These are phyloP conservation scores for Pangasius sanitwongsei DNA, from an alignment of 2,797 vertebrate species.

Conservation along the genomic window DNA sequence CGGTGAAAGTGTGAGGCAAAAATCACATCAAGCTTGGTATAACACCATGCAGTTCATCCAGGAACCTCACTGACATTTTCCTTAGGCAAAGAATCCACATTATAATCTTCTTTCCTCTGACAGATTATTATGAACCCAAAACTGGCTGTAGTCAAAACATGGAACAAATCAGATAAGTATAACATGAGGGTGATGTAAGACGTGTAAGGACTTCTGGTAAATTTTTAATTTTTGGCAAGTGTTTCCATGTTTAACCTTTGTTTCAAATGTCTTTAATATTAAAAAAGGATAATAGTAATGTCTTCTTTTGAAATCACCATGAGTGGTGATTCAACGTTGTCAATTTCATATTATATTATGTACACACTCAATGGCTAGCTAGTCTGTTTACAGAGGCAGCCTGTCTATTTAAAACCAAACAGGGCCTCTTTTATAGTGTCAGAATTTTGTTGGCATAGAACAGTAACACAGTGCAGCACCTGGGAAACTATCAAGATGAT, in stretches of 20 bases:
- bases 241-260: background rate
- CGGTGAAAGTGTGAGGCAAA: background rate
- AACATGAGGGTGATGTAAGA: slow-evolving; percentile 1
- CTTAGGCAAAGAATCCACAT: slow-evolving; percentile 31
- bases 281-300: background rate
- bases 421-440: slow-evolving; percentile 16
- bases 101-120: slow-evolving; percentile 34
- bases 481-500: background rate
- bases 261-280: background rate
- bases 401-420: background rate
- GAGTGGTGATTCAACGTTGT: background rate
- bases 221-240: background rate
- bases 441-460: slow-evolving; percentile 31
- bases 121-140: slow-evolving; percentile 42
- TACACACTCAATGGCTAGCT: background rate
- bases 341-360: background rate
- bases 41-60: slow-evolving; percentile 10
- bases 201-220: background rate
- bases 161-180: slow-evolving; percentile 9
- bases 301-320: background rate
- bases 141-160: slow-evolving; percentile 27
- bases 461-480: slow-evolving; percentile 44
- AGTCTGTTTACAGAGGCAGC: background rate
- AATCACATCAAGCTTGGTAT: background rate
- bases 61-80: slow-evolving; percentile 32